These are phyloP conservation scores for Drosophila meridiana DNA, from an alignment of 2,888 invertebrate genomes.

Conservation along the genomic window DNA sequence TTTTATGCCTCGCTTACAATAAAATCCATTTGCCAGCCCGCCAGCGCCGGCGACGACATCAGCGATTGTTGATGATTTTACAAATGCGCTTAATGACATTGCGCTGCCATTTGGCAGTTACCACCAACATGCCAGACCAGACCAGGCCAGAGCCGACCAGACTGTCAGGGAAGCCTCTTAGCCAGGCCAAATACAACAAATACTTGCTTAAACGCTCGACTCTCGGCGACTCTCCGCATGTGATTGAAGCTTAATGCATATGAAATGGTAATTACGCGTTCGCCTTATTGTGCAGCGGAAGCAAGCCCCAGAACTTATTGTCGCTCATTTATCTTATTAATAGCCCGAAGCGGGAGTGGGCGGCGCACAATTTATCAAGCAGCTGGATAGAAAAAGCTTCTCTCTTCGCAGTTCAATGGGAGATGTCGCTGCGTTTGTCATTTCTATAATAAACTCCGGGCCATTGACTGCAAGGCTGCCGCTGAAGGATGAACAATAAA, in stretches of 20 bases:
- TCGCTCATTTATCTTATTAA: conserved; percentile 78
- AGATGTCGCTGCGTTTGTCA: conserved; percentile 68
- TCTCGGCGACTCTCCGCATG: conserved; percentile 25
- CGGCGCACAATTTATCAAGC: conserved; percentile 67
- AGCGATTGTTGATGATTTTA: conserved; percentile 74
- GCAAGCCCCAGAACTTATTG: conserved; percentile 69
- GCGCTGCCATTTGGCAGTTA: conserved; percentile 55
- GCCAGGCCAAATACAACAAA: conserved; percentile 33
- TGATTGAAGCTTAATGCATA: conserved; percentile 78
- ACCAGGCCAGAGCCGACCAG: neutral
- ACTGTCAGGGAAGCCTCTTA: conserved; percentile 10
- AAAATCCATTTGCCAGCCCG: conserved; percentile 60
- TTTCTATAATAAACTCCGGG: conserved; percentile 72
- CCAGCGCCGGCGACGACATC: conserved; percentile 26
- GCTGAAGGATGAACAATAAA: conserved; percentile 30
- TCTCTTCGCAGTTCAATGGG: conserved; percentile 40
- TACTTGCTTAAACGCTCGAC: conserved; percentile 53
- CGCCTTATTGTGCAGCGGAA: conserved; percentile 74
- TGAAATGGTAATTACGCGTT: conserved; percentile 80
- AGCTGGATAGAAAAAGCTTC: conserved; percentile 46
- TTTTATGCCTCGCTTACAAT: conserved; percentile 59
- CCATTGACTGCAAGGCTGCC: conserved; percentile 47
- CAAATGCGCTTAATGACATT: conserved; percentile 78
- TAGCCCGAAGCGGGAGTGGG: conserved; percentile 41
- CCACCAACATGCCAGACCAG: conserved; percentile 3